These are phyloP conservation scores for Solen grandis DNA, from an alignment of 1,140 invertebrate species.

Conservation along the genomic window DNA sequence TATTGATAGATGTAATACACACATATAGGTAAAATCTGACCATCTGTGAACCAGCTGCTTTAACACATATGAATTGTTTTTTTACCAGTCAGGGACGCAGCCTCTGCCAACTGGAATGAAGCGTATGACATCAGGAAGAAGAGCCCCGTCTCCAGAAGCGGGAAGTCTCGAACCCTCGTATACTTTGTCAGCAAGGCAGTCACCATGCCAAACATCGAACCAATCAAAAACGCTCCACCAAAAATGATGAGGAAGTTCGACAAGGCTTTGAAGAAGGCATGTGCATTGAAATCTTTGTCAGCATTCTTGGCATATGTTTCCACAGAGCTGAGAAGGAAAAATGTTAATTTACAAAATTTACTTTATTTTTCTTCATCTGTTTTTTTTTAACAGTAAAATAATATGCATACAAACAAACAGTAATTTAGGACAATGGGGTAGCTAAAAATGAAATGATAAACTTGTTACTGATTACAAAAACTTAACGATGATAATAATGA, in stretches of 20 bases:
- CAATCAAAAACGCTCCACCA: conserved; percentile 93
- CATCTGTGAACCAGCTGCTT: too few relatives aligned
- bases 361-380: too few relatives aligned
- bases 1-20: too few relatives aligned
- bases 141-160: conserved; percentile 96
- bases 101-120: conserved; percentile 98
- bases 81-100: conserved; percentile 94
- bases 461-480: too few relatives aligned
- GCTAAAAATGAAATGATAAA: too few relatives aligned
- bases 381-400: too few relatives aligned
- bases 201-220: conserved; percentile 93
- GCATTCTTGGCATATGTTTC: conserved; percentile 66
- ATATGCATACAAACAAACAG: too few relatives aligned
- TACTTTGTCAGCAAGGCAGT: conserved; percentile 98
- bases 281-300: conserved; percentile 85
- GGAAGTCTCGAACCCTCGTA: conserved; percentile 95
- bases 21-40: too few relatives aligned
- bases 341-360: too few relatives aligned
- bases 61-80: too few relatives aligned
- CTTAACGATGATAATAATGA: too few relatives aligned
- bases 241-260: conserved; percentile 97
- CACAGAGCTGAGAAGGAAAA: conserved; percentile 68
- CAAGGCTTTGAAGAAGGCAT: conserved; percentile 93
- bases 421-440: too few relatives aligned
- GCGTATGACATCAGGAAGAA: conserved; percentile 99